phyloP scores from a whole-genome alignment of 2,113 vertebrate species.

The Laticauda laticaudata region DNA sequence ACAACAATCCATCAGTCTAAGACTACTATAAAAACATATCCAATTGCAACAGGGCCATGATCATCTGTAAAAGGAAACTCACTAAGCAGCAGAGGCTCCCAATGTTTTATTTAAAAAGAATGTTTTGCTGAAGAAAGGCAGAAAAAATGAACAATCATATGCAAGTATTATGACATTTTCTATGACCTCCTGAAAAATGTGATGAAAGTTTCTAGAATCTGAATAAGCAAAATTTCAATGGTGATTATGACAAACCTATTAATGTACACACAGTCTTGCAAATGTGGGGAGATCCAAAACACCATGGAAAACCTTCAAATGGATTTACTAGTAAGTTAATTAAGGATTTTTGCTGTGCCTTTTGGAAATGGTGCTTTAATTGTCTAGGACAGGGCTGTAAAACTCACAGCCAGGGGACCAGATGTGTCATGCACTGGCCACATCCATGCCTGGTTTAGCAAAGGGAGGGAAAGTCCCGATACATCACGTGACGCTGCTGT shows the following conservation, averaged over 20 bases:
- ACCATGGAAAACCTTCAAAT: background rate
- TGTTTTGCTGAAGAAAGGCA: background rate
- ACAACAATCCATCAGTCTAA: background rate
- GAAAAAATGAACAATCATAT: background rate
- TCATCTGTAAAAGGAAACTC: background rate
- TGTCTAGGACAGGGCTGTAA: background rate
- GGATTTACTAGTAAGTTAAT: background rate
- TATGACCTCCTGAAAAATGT: slow-evolving; percentile 7
- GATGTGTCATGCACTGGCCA: no score
- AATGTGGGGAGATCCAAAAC: background rate
- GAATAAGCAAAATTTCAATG: background rate
- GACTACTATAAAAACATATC: background rate
- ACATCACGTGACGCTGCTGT: no score
- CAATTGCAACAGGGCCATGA: background rate
- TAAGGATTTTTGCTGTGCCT: background rate
- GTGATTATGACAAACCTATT: background rate
- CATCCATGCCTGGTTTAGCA: no score
- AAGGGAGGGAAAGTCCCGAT: no score
- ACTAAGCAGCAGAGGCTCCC: background rate
- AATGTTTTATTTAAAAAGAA: background rate
- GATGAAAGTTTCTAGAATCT: background rate
- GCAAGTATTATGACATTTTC: background rate
- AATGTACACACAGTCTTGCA: background rate
- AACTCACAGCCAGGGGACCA: no score
- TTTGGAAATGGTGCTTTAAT: background rate